Base-by-base conservation (phyloP, 1,140 invertebrate genomes). In the Liolophura sinensis region DNA sequence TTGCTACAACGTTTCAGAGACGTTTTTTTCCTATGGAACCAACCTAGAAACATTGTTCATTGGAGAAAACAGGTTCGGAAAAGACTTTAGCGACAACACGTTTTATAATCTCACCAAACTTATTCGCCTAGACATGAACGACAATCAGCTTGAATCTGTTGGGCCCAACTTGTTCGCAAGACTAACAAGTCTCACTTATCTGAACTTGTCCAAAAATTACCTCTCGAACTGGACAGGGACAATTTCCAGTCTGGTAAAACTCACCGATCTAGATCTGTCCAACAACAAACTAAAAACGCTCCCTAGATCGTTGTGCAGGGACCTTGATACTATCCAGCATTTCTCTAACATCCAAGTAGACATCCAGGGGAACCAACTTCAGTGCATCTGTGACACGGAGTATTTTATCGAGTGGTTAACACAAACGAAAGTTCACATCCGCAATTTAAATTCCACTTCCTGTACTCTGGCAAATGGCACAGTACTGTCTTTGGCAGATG, bases 181-280 rank as follows among this genome's bases (percentile, higher is more conserved):
- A 40, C 31, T 40, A 40, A 40, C 31, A 9, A 40, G 31, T 9
- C 31, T 40, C 31, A 40, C 31, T 40, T 40, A 40, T 40, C 31
- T 40, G 31, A 40, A 40, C 31, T 40, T 40, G 31, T 40, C 31
- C 31, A 40, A 40, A 40, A 40, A 40, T 40, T 40, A 40, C 31
- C 3, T 40, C 31, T 40, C 31, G 9, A 9, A 9, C 31, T 40
- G 31, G 31, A 9, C 3, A 40, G 31, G 3, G 3, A 40, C 3
- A 3, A 40, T 40, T 40, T 40, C 31, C 3, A 9, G 31, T 40
- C 31, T 40, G 9, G 31, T 40, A 9, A 61, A 60, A 27, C 50
- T 66, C 1, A 6, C 49, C 1, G n/a, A 31, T 22, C 64, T 66
- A 20, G 58, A 66, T 24, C 31, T 66, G 14, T 66, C 64, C 40